Percentiles rank a stretch among this genome's conserved stretches.
Conservation (phyloP, 2,888 invertebrate species). For the Macrosiphum euphorbiae region DNA sequence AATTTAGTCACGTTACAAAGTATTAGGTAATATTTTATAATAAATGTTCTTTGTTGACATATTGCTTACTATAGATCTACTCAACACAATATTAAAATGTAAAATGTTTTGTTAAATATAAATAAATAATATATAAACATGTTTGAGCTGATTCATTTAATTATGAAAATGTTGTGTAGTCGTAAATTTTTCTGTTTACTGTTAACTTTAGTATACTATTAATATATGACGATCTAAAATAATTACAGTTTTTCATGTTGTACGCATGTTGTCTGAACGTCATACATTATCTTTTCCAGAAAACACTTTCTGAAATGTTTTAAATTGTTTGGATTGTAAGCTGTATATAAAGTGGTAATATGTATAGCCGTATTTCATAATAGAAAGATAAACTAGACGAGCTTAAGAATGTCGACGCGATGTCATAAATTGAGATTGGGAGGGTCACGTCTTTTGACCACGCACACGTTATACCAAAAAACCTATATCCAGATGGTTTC, state of each 20-base stretch:
- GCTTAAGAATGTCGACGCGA: neutral
- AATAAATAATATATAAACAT: neutral
- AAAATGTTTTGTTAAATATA: neutral
- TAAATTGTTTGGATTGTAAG: neutral
- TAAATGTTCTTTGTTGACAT: neutral
- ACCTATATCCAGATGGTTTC: slow-evolving; percentile 12
- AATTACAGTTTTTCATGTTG: neutral
- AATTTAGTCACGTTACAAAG: too few relatives aligned
- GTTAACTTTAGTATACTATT: neutral
- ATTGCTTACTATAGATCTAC: neutral
- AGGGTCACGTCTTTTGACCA: neutral
- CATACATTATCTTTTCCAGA: neutral
- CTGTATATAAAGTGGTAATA: neutral
- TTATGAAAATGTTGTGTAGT: neutral
- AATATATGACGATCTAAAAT: neutral
- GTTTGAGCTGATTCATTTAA: neutral
- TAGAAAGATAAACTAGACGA: neutral
- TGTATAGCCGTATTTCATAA: neutral
- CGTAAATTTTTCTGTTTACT: neutral
- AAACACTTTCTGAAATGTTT: neutral
- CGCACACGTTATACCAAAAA: neutral
- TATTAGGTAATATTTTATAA: neutral
- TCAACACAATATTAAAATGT: neutral
- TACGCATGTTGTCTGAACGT: neutral
- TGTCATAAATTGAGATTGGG: neutral